These are phyloP conservation scores for Chaetorhynchus papuensis DNA, from an alignment of 2,113 vertebrate species.

Conservation along the genomic window DNA sequence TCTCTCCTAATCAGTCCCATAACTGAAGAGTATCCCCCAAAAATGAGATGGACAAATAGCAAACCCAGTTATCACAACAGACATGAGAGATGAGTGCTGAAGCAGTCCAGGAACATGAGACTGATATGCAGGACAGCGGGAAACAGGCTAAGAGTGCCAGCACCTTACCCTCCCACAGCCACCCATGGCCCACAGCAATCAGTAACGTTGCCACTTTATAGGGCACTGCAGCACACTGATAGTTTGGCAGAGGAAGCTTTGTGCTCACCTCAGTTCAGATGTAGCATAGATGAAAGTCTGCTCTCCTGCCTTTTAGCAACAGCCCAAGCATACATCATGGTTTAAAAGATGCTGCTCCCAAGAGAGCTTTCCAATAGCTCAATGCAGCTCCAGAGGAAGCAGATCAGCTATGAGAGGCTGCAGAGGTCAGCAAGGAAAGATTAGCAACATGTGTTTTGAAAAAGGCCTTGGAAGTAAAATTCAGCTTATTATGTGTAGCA, in stretches of 20 bases:
- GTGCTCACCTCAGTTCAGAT: not conserved
- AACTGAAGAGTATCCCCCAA: not conserved
- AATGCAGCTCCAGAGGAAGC: not conserved
- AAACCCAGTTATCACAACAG: not conserved
- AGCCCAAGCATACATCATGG: not conserved
- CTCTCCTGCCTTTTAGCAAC: not conserved
- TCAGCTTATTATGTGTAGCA: not conserved
- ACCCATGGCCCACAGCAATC: accelerated
- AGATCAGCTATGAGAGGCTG: not conserved
- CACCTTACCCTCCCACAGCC: not conserved
- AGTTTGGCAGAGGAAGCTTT: not conserved
- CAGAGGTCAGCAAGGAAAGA: not conserved
- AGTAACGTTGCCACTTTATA: not conserved
- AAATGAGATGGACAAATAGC: not conserved
- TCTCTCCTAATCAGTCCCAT: not conserved
- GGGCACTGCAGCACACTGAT: not conserved
- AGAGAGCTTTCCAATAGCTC: not conserved
- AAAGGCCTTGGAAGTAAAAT: not conserved
- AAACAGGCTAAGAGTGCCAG: not conserved
- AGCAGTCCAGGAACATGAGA: not conserved
- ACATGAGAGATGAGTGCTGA: not conserved
- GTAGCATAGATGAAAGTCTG: not conserved
- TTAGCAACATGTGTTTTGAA: not conserved
- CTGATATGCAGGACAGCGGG: not conserved
- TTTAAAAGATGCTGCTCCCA: not conserved